Conservation (phyloP, 2,797 vertebrate genomes). For the Cichlasoma orientale region DNA sequence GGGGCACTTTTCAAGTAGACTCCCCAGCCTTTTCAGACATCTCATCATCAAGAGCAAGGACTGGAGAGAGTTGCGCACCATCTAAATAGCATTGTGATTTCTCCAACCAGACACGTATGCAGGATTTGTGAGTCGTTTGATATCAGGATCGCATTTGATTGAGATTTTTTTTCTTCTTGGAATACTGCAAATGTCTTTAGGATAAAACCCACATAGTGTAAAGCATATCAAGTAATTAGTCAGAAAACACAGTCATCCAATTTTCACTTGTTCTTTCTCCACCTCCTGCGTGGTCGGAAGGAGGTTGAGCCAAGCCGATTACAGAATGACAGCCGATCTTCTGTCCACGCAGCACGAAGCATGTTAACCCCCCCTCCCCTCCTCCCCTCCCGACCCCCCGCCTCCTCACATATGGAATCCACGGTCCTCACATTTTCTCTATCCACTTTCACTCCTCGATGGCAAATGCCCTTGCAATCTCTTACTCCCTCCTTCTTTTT, state of each 20-base stretch:
- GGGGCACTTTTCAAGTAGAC: conserved; percentile 52
- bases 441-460: conserved; percentile 59
- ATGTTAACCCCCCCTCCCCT: conserved; percentile 65
- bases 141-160: conserved; percentile 3
- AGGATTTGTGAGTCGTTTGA: conserved; percentile 10
- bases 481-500: conserved; percentile 72
- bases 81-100: conserved; percentile 20
- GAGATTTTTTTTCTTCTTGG: background rate
- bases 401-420: conserved; percentile 62
- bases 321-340: conserved; percentile 72
- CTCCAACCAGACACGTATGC: background rate
- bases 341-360: conserved; percentile 75
- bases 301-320: conserved; percentile 70
- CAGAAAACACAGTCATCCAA: conserved; percentile 66
- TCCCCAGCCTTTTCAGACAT: conserved; percentile 34
- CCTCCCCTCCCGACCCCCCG: conserved; percentile 47
- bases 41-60: conserved; percentile 26
- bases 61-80: conserved; percentile 1
- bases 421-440: conserved; percentile 64
- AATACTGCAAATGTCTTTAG: conserved; percentile 36
- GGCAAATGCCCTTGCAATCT: conserved; percentile 81
- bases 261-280: conserved; percentile 64
- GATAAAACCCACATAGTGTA: conserved; percentile 52
- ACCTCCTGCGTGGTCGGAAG: conserved; percentile 72
- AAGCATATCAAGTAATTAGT: conserved; percentile 67